Evolutionary conservation across 2,888 invertebrate genomes (phyloP).

Genomic region (Magallana nippona): DNA sequence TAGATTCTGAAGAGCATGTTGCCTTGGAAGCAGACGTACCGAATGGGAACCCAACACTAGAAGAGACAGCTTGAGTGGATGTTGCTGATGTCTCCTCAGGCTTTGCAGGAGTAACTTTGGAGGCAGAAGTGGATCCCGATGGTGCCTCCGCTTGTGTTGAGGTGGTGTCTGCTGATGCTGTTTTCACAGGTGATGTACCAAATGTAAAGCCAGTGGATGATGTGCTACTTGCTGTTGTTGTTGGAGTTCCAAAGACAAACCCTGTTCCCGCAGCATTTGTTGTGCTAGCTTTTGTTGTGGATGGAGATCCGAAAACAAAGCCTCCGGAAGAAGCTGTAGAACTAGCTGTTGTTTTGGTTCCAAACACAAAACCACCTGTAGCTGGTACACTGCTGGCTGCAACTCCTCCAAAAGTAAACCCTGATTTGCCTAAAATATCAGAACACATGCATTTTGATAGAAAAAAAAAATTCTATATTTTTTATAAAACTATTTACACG

Average conservation of each 20-base stretch:
- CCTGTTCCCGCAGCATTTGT: neutral
- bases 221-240: constrained; percentile 30
- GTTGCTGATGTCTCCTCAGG: neutral
- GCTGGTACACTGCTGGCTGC: neutral
- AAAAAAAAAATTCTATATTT: too few species aligned
- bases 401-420: constrained; percentile 49
- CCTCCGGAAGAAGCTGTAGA: constrained; percentile 45
- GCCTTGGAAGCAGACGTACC: constrained; percentile 31
- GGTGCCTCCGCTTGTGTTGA: neutral
- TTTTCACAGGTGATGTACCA: neutral
- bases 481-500: too few species aligned
- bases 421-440: constrained; percentile 8
- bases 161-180: neutral
- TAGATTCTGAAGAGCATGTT: constrained; percentile 38
- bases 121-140: neutral
- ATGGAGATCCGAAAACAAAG: constrained; percentile 55
- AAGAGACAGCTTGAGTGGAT: constrained; percentile 6
- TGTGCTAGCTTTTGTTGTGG: constrained; percentile 37
- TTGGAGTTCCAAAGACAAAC: constrained; percentile 28
- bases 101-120: neutral
- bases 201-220: constrained; percentile 32
- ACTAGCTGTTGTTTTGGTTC: constrained; percentile 30
- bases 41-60: constrained; percentile 34
- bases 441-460: too few species aligned
- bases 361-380: constrained; percentile 49